Percentiles rank a stretch among this genome's conserved stretches.
phyloP scores from a whole-genome alignment of 2,797 vertebrate genomes.

The Rhynchonycteris naso region DNA sequence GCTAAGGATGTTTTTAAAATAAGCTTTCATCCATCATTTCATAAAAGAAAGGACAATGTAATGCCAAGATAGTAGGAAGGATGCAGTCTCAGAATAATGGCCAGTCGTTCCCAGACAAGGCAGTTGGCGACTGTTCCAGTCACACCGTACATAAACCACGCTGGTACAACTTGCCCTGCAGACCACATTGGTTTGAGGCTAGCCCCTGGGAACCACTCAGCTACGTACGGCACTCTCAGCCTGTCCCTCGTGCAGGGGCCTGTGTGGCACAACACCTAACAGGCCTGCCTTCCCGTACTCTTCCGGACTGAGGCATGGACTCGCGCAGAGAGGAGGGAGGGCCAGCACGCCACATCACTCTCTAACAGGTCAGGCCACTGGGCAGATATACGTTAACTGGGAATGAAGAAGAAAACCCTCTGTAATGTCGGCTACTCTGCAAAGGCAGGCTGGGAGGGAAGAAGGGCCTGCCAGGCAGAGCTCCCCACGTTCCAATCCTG shows the following conservation, averaged over 20 bases:
- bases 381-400: background rate
- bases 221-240: background rate
- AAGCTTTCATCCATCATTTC: constrained; percentile 56
- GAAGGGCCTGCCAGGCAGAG: background rate
- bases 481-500: background rate
- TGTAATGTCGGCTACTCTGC: background rate
- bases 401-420: background rate
- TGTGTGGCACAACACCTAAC: accelerated
- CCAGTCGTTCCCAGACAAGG: constrained; percentile 16
- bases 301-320: background rate
- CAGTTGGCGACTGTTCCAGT: background rate
- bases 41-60: constrained; percentile 52
- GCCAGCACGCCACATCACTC: accelerated
- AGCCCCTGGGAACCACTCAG: background rate
- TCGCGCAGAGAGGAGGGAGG: background rate
- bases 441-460: background rate
- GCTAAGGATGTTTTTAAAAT: constrained; percentile 55
- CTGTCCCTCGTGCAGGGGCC: background rate
- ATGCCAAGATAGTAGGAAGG: constrained; percentile 51
- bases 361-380: background rate
- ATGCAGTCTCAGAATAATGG: constrained; percentile 4
- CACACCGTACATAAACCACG: accelerated
- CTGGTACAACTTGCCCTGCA: accelerated
- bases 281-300: background rate
- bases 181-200: background rate